These are phyloP conservation scores for Heterocephalus glaber DNA, from an alignment of 2,113 vertebrate genomes.

Conservation along the genomic window DNA sequence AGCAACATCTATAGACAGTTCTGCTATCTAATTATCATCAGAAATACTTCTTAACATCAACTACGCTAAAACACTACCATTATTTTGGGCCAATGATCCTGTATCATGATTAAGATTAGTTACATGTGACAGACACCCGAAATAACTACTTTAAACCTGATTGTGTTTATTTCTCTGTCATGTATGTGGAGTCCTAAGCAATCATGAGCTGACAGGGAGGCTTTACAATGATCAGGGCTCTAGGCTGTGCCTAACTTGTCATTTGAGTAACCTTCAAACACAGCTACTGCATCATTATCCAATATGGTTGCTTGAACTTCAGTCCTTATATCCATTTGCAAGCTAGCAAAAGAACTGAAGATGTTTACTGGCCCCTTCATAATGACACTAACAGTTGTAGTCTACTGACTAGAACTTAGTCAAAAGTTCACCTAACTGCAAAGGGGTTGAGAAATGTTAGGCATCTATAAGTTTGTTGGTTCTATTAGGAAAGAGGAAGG, in stretches of 20 bases:
- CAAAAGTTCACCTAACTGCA: not conserved
- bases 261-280: not conserved
- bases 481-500: not conserved
- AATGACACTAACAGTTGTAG: not conserved
- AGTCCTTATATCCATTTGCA: not conserved
- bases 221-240: not conserved
- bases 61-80: slow-evolving; percentile 12
- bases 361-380: not conserved
- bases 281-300: not conserved
- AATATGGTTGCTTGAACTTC: not conserved
- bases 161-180: slow-evolving; percentile 9
- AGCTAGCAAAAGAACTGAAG: not conserved
- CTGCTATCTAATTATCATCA: slow-evolving; percentile 39
- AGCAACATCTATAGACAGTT: slow-evolving; percentile 13
- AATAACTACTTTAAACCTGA: slow-evolving; percentile 47
- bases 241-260: not conserved
- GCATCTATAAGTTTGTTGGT: not conserved
- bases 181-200: not conserved
- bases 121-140: not conserved
- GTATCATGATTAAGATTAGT: not conserved
- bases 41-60: slow-evolving; percentile 14
- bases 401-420: not conserved
- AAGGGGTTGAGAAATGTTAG: not conserved
- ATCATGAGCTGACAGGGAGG: not conserved
- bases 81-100: slow-evolving; percentile 20